phyloP scores from a whole-genome alignment of 2,888 invertebrate species.

The Drosophila suboccidentalis region DNA sequence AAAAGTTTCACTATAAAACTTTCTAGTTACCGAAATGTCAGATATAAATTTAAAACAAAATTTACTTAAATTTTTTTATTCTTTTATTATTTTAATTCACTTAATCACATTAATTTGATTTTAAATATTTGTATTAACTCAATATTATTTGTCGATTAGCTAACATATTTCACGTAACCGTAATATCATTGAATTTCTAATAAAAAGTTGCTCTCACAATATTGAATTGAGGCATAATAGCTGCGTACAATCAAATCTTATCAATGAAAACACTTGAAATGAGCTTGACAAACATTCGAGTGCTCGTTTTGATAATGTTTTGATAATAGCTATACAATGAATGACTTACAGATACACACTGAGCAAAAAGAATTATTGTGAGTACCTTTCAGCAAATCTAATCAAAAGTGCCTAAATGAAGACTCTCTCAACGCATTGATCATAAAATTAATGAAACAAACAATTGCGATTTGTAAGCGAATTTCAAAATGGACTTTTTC shows the following conservation, averaged over 20 bases:
- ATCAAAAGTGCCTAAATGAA: neutral
- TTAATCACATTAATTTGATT: neutral
- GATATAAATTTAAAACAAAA: neutral
- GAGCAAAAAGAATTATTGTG: neutral
- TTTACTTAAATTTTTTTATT: no score
- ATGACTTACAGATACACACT: no score
- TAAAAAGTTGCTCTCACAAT: slow-evolving; percentile 20
- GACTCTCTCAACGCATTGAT: neutral
- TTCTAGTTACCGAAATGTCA: neutral
- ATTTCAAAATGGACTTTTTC: slow-evolving; percentile 11
- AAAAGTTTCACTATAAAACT: neutral
- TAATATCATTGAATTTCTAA: slow-evolving; percentile 31
- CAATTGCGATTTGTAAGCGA: slow-evolving; percentile 6
- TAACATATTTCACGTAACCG: neutral
- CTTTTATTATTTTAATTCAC: neutral
- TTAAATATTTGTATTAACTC: neutral
- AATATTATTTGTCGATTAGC: neutral
- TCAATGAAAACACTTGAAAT: slow-evolving; percentile 28
- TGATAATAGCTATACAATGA: slow-evolving; percentile 2
- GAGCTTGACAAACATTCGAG: slow-evolving; percentile 18
- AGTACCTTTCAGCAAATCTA: neutral
- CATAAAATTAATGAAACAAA: slow-evolving; percentile 4
- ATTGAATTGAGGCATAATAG: slow-evolving; percentile 8
- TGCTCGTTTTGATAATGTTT: neutral
- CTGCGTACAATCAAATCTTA: slow-evolving; percentile 33